These are phyloP conservation scores for Diarsia rubi DNA, from an alignment of 2,888 invertebrate species.

Conservation along the genomic window DNA sequence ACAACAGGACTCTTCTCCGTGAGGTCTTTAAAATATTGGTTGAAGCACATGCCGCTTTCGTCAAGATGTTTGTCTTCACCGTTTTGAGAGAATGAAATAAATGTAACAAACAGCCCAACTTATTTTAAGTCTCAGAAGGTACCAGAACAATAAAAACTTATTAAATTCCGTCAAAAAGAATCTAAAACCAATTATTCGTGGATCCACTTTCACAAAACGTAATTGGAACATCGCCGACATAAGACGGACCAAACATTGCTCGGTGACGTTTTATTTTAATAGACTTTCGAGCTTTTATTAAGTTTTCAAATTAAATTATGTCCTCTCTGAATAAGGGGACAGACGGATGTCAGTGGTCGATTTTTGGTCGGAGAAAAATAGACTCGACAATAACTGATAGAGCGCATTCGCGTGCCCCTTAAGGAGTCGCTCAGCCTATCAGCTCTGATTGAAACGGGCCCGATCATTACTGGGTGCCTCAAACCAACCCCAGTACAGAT, in stretches of 20 bases:
- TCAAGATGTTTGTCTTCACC: neutral
- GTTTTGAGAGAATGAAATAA: neutral
- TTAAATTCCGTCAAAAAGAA: conserved; percentile 11
- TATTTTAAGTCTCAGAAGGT: neutral
- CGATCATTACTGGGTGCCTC: too few relatives aligned
- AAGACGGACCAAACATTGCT: conserved; percentile 30
- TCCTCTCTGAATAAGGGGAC: neutral
- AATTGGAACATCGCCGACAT: conserved; percentile 24
- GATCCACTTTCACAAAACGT: conserved; percentile 13
- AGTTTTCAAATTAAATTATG: conserved; percentile 50
- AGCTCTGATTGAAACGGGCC: too few relatives aligned
- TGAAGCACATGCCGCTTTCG: neutral
- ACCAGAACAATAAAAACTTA: conserved; percentile 13
- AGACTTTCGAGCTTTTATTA: conserved; percentile 42
- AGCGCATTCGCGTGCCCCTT: too few relatives aligned
- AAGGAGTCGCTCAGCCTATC: too few relatives aligned
- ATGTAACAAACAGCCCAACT: neutral
- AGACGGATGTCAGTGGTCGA: neutral
- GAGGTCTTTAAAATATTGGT: neutral
- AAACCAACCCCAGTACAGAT: too few relatives aligned
- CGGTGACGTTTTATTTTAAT: conserved; percentile 48
- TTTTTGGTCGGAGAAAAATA: neutral
- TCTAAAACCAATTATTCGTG: conserved; percentile 26
- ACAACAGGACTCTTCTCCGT: neutral
- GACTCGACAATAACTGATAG: neutral